These are phyloP conservation scores for Etheostoma perlongum DNA, from an alignment of 2,797 vertebrate genomes.

Conservation along the genomic window DNA sequence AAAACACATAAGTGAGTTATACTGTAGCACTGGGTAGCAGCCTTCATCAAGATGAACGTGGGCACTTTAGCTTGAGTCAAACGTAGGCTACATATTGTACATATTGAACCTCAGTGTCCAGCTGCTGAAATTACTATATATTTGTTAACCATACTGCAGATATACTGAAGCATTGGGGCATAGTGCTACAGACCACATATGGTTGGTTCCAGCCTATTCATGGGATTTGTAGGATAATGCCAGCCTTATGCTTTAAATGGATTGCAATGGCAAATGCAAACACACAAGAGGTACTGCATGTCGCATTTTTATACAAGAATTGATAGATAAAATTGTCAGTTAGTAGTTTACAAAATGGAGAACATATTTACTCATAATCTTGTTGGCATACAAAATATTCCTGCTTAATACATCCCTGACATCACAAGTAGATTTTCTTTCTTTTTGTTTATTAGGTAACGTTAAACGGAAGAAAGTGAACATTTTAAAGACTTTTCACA, in stretches of 20 bases:
- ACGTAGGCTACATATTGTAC: no score
- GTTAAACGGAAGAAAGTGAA: neutral
- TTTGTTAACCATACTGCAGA: no score
- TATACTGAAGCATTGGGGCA: no score
- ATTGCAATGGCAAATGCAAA: neutral
- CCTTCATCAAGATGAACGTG: neutral
- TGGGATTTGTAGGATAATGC: neutral
- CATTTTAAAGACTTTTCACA: neutral
- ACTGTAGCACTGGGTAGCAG: neutral
- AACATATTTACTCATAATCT: neutral
- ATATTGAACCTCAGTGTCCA: neutral
- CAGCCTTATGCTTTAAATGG: neutral
- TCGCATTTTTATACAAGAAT: neutral
- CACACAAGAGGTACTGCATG: neutral
- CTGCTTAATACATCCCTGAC: neutral
- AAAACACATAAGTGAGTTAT: neutral
- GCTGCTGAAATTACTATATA: no score
- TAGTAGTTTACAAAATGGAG: neutral
- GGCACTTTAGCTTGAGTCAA: neutral
- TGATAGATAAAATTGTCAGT: neutral
- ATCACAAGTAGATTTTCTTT: neutral
- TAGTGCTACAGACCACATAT: no score
- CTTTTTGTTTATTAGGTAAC: neutral
- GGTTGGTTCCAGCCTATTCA: no score
- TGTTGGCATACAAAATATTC: neutral